Evolutionary conservation across 2,888 invertebrate genomes (phyloP).

Genomic region (Incurvaria masculella): DNA sequence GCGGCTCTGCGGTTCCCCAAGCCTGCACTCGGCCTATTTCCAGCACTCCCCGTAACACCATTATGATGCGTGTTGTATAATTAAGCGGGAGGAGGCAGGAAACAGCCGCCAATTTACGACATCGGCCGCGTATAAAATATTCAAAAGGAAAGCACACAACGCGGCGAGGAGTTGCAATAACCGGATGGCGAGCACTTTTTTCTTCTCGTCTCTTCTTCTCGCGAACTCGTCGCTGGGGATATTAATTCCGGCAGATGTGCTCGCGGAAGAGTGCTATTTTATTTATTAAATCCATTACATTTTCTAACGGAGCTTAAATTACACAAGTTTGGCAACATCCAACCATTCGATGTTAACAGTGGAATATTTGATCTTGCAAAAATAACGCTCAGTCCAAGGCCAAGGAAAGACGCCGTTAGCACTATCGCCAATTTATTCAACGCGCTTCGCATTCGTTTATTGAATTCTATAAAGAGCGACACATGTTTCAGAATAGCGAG

Average conservation of each 20-base stretch:
- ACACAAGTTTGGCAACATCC: background rate
- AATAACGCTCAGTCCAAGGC: background rate
- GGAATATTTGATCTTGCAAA: background rate
- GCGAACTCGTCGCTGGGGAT: background rate
- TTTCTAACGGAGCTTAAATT: no score
- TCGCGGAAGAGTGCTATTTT: background rate
- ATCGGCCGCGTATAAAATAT: background rate
- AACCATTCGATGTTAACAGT: background rate
- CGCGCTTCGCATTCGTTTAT: no score
- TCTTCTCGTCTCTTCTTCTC: no score
- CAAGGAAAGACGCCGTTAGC: background rate
- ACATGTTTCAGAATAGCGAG: no score
- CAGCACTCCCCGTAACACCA: background rate
- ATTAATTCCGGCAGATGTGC: background rate
- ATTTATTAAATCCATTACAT: background rate
- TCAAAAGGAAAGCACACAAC: background rate
- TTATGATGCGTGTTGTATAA: background rate
- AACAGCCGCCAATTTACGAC: constrained; percentile 1
- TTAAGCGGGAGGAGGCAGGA: constrained; percentile 1
- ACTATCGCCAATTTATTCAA: no score
- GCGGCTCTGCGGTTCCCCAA: background rate
- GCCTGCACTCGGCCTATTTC: background rate
- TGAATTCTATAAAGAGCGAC: no score
- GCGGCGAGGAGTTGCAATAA: background rate
- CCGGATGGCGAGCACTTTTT: background rate